Conservation (phyloP, 2,797 vertebrate genomes). For the Peromyscus attwateri region DNA sequence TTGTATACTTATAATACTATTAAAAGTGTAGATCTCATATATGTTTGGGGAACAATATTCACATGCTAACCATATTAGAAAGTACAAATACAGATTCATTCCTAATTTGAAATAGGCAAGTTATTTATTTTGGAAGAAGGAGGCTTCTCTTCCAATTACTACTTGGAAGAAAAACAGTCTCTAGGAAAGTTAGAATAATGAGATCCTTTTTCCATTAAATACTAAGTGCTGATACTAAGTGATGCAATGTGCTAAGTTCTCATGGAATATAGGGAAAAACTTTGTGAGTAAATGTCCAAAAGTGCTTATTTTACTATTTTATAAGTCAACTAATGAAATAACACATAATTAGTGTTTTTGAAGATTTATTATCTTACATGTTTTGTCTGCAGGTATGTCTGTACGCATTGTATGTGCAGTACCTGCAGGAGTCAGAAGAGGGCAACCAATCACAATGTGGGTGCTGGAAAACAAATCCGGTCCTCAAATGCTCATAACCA, state of each 20-base stretch:
- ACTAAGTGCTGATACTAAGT: not conserved
- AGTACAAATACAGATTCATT: not conserved
- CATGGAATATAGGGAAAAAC: not conserved
- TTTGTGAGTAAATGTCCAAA: not conserved
- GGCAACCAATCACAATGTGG: not conserved
- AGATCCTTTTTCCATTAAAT: not conserved
- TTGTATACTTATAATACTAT: not conserved
- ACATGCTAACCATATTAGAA: not conserved
- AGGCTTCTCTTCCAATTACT: not conserved
- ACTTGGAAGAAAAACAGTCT: constrained; percentile 24
- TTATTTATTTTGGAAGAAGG: not conserved
- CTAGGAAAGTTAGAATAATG: not conserved
- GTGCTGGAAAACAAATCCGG: not conserved
- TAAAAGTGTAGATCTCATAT: not conserved
- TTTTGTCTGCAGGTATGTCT: not conserved
- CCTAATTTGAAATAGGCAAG: not conserved
- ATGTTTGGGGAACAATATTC: not conserved
- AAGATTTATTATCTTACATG: not conserved
- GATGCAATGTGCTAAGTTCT: not conserved
- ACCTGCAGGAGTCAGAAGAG: not conserved
- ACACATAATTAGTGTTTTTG: not conserved
- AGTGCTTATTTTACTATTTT: constrained; percentile 17
- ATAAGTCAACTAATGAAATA: not conserved
- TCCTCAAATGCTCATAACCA: not conserved
- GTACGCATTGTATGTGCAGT: not conserved